Percentiles rank a stretch among this genome's conserved stretches.
Conservation (phyloP, 2,888 invertebrate genomes). For the Tanypteryx hageni region DNA sequence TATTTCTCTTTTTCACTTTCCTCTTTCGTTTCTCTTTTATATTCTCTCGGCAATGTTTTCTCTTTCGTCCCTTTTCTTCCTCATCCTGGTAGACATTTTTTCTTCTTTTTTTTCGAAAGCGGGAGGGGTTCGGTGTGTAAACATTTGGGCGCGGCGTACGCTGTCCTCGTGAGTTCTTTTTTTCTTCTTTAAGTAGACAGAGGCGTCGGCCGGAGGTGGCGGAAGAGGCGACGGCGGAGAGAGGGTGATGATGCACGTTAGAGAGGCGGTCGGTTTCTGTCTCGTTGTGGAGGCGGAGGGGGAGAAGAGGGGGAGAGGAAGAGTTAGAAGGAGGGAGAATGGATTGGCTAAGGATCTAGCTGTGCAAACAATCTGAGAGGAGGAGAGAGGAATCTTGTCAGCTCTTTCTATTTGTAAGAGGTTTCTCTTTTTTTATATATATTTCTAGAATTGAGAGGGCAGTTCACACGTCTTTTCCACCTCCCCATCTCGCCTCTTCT, state of each 20-base stretch:
- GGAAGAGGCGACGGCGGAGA: neutral
- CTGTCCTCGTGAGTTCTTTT: neutral
- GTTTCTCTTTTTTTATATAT: neutral
- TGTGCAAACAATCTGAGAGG: neutral
- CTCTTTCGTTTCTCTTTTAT: too few relatives aligned
- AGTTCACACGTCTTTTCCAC: neutral
- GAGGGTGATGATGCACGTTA: neutral
- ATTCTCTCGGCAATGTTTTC: too few relatives aligned
- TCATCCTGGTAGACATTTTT: too few relatives aligned
- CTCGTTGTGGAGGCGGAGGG: neutral
- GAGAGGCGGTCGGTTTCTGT: neutral
- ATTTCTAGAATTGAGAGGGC: neutral
- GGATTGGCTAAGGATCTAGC: neutral
- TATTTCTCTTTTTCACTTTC: too few relatives aligned
- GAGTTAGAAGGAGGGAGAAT: neutral
- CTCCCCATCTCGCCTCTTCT: neutral
- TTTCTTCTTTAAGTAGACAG: neutral
- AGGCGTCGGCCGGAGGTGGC: constrained; percentile 31
- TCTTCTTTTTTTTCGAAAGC: neutral
- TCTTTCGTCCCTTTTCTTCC: too few relatives aligned
- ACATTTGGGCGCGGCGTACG: constrained; percentile 50
- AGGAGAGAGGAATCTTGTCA: neutral
- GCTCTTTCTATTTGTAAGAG: neutral
- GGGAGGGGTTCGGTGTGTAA: constrained; percentile 46
- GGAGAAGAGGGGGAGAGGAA: too few relatives aligned